Percentiles rank a stretch among this genome's conserved stretches.
These are phyloP conservation scores for Caranx ignobilis DNA, from an alignment of 2,113 vertebrate species.

Conservation along the genomic window DNA sequence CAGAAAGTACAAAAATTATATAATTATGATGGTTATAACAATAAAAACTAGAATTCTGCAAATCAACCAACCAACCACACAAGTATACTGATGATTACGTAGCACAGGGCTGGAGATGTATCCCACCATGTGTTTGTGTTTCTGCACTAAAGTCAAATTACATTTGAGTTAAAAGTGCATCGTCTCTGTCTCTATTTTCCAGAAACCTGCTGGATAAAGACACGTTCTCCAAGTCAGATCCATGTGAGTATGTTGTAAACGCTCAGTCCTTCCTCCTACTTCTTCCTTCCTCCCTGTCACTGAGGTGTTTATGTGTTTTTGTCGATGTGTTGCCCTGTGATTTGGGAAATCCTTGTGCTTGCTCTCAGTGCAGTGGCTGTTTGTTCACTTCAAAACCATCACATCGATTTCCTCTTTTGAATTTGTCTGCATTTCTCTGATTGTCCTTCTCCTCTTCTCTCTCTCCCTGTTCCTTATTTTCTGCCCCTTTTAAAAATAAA, in stretches of 20 bases:
- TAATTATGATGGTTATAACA: too few species aligned
- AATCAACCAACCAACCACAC: background rate
- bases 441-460: slow-evolving; percentile 6
- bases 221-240: slow-evolving; percentile 98
- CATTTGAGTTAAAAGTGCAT: background rate
- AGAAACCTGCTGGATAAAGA: slow-evolving; percentile 96
- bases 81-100: background rate
- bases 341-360: slow-evolving; percentile 46
- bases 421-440: slow-evolving; percentile 37
- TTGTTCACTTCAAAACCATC: slow-evolving; percentile 48
- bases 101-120: background rate
- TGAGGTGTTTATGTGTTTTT: background rate
- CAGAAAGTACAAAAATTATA: background rate
- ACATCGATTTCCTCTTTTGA: slow-evolving; percentile 56
- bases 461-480: background rate
- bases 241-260: slow-evolving; percentile 86
- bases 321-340: slow-evolving; percentile 20
- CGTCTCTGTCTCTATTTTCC: slow-evolving; percentile 54
- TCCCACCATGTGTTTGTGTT: background rate
- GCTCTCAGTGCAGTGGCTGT: slow-evolving; percentile 25
- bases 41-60: background rate
- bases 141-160: background rate
- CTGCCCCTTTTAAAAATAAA: background rate
- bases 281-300: background rate
- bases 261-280: background rate